Conservation (phyloP, 2,113 vertebrate species). For the Salminus brasiliensis region DNA sequence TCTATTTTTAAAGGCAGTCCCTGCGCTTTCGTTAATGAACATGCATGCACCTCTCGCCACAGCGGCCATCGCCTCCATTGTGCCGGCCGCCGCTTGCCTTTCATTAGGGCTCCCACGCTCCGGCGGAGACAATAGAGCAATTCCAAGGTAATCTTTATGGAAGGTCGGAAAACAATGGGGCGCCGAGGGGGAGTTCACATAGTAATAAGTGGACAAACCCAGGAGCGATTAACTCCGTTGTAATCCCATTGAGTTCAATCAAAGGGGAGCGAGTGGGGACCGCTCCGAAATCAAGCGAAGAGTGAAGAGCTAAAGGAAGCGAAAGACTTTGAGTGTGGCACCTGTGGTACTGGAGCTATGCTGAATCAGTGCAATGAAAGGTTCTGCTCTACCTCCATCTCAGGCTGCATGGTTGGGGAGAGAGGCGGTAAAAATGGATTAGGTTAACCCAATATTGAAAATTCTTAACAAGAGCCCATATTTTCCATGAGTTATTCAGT, state of each 20-base stretch:
- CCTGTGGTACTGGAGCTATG: constrained; percentile 7
- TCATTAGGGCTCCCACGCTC: constrained; percentile 56
- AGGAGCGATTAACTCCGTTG: constrained; percentile 68
- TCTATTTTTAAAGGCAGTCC: constrained; percentile 59
- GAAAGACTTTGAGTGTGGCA: constrained; percentile 41
- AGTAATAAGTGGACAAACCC: constrained; percentile 71
- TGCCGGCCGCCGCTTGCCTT: constrained; percentile 58
- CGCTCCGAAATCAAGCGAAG: constrained; percentile 54
- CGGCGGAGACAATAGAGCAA: constrained; percentile 68
- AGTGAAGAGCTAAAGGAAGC: constrained; percentile 55
- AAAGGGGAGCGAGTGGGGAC: constrained; percentile 58
- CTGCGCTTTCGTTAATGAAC: constrained; percentile 58
- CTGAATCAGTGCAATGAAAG: neutral
- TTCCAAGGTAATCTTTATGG: constrained; percentile 69
- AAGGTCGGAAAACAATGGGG: constrained; percentile 67
- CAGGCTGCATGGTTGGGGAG: constrained; percentile 15
- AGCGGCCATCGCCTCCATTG: constrained; percentile 51
- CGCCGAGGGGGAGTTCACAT: constrained; percentile 62
- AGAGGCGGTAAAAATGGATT: neutral
- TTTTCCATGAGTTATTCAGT: neutral
- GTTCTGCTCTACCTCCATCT: constrained; percentile 3
- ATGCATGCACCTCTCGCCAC: constrained; percentile 53
- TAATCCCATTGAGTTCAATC: constrained; percentile 72
- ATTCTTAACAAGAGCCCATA: constrained; percentile 20
- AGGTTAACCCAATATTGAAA: neutral